Evolutionary conservation across 2,113 vertebrate genomes (phyloP).

Genomic region (Anser cygnoides): DNA sequence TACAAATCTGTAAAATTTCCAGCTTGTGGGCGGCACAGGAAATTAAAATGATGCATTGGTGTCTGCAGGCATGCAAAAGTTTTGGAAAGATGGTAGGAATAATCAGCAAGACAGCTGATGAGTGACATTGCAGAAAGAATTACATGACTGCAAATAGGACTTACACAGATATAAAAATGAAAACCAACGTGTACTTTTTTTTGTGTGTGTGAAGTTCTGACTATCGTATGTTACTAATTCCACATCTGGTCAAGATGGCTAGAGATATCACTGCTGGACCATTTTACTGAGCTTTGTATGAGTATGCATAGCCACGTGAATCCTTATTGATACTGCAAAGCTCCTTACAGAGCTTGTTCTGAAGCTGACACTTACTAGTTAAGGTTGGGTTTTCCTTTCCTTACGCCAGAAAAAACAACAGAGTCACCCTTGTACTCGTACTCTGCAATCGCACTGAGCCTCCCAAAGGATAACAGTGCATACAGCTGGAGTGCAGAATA

Average conservation of each 20-base stretch:
- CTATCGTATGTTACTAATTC: background rate
- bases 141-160: background rate
- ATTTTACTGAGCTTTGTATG: background rate
- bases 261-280: background rate
- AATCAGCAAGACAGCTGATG: background rate
- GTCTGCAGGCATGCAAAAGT: background rate
- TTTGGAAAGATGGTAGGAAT: background rate
- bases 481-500: background rate
- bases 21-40: background rate
- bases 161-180: background rate
- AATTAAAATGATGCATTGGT: background rate
- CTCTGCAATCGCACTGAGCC: fast-evolving
- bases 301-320: background rate
- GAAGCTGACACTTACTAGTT: background rate
- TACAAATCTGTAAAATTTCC: background rate
- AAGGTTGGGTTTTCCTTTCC: background rate
- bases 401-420: background rate
- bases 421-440: background rate
- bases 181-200: background rate
- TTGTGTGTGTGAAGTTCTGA: background rate
- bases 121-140: background rate
- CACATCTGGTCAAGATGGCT: background rate
- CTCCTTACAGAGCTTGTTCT: background rate
- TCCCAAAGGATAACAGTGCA: background rate
- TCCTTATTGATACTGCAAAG: background rate